These are phyloP conservation scores for Bufo gargarizans DNA, from an alignment of 2,113 vertebrate species.

Conservation along the genomic window DNA sequence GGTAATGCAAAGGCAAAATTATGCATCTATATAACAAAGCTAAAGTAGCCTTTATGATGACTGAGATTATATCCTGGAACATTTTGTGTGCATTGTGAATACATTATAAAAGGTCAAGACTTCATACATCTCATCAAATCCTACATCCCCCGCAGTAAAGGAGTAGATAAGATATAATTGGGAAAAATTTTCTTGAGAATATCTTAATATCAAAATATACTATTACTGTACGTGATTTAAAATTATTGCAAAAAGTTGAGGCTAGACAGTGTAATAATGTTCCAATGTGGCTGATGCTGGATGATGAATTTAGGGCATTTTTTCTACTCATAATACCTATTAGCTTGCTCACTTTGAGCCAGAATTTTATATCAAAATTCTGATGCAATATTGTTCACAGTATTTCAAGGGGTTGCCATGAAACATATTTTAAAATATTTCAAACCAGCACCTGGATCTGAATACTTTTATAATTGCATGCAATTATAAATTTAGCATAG, in stretches of 20 bases:
- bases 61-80: background rate
- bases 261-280: background rate
- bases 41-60: background rate
- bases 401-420: too few relatives aligned
- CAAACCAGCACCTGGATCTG: too few relatives aligned
- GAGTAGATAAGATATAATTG: background rate
- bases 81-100: background rate
- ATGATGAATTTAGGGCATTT: too few relatives aligned
- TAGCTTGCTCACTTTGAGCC: too few relatives aligned
- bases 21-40: slow-evolving; percentile 1
- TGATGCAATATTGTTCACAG: too few relatives aligned
- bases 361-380: too few relatives aligned
- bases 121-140: background rate
- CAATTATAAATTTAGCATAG: too few relatives aligned
- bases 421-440: too few relatives aligned
- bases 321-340: too few relatives aligned
- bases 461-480: too few relatives aligned
- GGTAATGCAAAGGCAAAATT: slow-evolving; percentile 11
- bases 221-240: background rate
- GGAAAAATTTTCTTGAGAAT: background rate
- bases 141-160: background rate
- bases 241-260: background rate
- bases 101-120: slow-evolving; percentile 5
- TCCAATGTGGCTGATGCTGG: too few relatives aligned
- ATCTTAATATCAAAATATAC: background rate